Percentiles rank a stretch among this genome's conserved stretches.
Evolutionary conservation across 2,888 invertebrate species (phyloP).

Genomic region (Drosophila trichaetosa): DNA sequence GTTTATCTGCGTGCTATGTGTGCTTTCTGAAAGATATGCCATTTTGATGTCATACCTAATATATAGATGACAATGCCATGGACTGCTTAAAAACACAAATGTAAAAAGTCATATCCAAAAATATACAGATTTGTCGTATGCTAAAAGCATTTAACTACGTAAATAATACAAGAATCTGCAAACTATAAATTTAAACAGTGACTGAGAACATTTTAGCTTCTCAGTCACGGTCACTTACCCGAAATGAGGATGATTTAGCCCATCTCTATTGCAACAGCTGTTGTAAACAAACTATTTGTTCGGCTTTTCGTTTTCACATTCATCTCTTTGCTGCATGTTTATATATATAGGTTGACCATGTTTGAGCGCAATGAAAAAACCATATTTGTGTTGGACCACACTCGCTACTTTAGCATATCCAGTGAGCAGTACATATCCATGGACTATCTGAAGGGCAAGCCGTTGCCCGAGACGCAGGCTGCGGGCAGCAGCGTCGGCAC

Average conservation of each 20-base stretch:
- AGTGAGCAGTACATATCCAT: constrained; percentile 84
- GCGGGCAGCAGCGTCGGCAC: constrained; percentile 36
- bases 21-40: background rate
- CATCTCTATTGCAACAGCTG: constrained; percentile 47
- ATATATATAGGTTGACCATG: constrained; percentile 48
- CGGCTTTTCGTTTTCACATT: background rate
- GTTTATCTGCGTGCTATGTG: background rate
- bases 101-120: background rate
- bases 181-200: background rate
- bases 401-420: constrained; percentile 93
- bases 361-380: constrained; percentile 93
- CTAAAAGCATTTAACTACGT: background rate
- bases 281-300: constrained; percentile 43
- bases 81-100: background rate
- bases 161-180: background rate
- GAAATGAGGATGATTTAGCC: background rate
- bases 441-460: constrained; percentile 86
- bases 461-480: constrained; percentile 77
- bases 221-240: background rate
- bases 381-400: constrained; percentile 97
- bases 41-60: background rate
- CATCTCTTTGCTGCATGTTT: background rate
- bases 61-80: background rate
- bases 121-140: background rate
- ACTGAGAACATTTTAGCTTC: background rate